A percentile compares a stretch with the other conserved stretches of the same genome.
These are phyloP conservation scores for Drosophila melanica DNA, from an alignment of 1,140 invertebrate species.

Conservation along the genomic window DNA sequence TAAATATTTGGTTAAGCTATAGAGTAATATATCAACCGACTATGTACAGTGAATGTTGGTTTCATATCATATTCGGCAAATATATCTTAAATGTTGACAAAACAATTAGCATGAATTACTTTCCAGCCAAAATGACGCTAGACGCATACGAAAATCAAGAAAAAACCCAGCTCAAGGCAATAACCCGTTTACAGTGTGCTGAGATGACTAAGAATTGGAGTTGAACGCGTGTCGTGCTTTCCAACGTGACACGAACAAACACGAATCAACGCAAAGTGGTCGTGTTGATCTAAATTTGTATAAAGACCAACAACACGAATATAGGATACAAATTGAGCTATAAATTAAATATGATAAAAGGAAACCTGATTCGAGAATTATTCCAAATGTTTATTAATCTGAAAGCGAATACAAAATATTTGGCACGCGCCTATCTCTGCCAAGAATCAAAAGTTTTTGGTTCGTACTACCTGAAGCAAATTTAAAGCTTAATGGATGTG, in stretches of 20 bases:
- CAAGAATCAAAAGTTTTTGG: too few relatives aligned
- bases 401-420: too few relatives aligned
- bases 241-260: neutral
- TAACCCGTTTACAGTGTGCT: conserved; percentile 36
- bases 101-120: conserved; percentile 63
- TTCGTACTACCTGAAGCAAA: too few relatives aligned
- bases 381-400: too few relatives aligned
- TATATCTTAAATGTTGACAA: conserved; percentile 58
- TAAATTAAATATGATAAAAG: too few relatives aligned
- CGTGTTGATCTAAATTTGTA: too few relatives aligned
- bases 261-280: neutral
- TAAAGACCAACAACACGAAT: too few relatives aligned
- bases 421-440: too few relatives aligned
- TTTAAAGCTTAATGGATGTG: too few relatives aligned
- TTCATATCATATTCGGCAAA: conserved; percentile 37
- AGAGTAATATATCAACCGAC: conserved; percentile 12
- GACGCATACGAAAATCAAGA: conserved; percentile 21
- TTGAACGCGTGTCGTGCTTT: conserved; percentile 4
- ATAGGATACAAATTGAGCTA: too few relatives aligned
- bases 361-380: too few relatives aligned
- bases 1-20: neutral
- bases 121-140: conserved; percentile 33
- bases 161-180: conserved; percentile 37
- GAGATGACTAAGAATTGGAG: conserved; percentile 31
- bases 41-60: conserved; percentile 2